A percentile compares a stretch with the other conserved stretches of the same genome.
Evolutionary conservation across 2,113 vertebrate species (phyloP).

Genomic region (Martes martes): DNA sequence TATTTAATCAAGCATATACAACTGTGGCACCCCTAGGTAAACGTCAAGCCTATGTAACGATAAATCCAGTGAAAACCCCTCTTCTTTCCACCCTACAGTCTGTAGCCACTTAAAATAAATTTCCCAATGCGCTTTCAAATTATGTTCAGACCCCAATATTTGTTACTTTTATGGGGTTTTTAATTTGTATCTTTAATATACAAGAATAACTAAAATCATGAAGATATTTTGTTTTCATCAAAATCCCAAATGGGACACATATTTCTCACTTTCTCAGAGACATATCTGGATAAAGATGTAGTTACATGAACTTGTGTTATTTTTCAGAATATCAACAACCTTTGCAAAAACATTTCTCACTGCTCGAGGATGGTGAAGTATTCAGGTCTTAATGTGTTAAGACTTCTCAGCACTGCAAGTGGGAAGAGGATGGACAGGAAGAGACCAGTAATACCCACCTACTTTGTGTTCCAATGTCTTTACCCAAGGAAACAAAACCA

Average conservation of each 20-base stretch:
- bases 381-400: not conserved
- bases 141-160: not conserved
- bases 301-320: too few species aligned
- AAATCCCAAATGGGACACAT: not conserved
- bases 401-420: rapidly evolving
- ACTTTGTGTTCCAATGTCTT: rapidly evolving
- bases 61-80: too few species aligned
- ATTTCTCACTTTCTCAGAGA: not conserved
- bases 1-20: not conserved
- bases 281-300: not conserved
- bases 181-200: not conserved
- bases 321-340: not conserved
- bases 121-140: not conserved
- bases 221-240: not conserved
- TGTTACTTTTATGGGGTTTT: not conserved
- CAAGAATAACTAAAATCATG: not conserved
- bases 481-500: not conserved
- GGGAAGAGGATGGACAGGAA: not conserved
- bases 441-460: not conserved
- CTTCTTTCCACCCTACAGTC: not conserved
- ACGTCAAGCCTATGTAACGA: not conserved
- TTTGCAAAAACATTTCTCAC: not conserved
- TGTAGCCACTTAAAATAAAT: not conserved
- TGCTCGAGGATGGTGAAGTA: too few species aligned
- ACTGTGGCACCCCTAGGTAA: too few species aligned